phyloP scores from a whole-genome alignment of 2,113 vertebrate species.

The Nipponia nippon region DNA sequence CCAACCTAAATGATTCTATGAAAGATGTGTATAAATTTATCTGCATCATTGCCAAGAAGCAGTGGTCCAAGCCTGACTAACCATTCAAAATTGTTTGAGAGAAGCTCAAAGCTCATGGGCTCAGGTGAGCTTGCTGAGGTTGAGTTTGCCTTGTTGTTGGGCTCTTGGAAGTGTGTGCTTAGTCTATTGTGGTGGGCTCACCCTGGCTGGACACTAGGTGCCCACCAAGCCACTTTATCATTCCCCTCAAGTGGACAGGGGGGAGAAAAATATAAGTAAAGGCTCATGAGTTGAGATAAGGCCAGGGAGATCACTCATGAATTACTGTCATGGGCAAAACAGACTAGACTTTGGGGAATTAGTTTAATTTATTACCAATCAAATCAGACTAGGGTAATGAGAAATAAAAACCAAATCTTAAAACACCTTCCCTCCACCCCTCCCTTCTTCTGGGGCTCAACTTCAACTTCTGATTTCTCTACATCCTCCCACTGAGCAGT shows the following conservation, averaged over 20 bases:
- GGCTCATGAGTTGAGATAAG: not conserved
- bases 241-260: not conserved
- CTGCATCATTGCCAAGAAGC: not conserved
- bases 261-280: not conserved
- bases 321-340: not conserved
- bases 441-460: not conserved
- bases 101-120: not conserved
- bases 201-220: not conserved
- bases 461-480: not conserved
- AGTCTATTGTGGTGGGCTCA: not conserved
- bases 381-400: not conserved
- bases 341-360: not conserved
- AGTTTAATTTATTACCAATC: not conserved
- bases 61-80: not conserved
- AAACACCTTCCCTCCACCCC: not conserved
- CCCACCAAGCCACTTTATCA: not conserved
- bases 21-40: not conserved
- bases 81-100: not conserved
- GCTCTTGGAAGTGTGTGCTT: not conserved
- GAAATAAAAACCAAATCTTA: not conserved
- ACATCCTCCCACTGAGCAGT: fast-evolving
- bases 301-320: not conserved
- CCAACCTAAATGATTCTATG: too few relatives aligned
- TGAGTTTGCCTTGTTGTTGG: not conserved
- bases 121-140: not conserved